Evolutionary conservation across 2,113 vertebrate genomes (phyloP).

Genomic region (Anhinga rufa): DNA sequence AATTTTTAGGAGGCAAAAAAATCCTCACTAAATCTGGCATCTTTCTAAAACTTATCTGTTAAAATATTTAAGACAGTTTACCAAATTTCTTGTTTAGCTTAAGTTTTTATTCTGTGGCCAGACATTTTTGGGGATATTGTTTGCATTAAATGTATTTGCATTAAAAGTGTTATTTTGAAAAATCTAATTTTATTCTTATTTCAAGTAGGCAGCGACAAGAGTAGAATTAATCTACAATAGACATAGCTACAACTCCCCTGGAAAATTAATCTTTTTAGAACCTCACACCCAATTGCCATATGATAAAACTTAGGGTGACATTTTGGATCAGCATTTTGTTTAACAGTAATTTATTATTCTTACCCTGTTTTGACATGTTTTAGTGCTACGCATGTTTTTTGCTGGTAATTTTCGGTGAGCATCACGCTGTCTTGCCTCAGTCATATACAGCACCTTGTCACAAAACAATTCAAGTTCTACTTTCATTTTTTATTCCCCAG

Average conservation of each 20-base stretch:
- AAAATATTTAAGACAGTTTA: background rate
- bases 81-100: background rate
- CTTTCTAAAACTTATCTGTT: background rate
- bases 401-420: background rate
- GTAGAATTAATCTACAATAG: background rate
- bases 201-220: background rate
- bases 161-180: background rate
- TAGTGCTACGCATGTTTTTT: background rate
- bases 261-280: background rate
- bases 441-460: background rate
- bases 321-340: background rate
- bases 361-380: background rate
- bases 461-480: background rate
- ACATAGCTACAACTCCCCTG: background rate
- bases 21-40: background rate
- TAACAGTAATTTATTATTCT: background rate
- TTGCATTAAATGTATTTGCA: background rate
- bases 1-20: background rate
- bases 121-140: background rate
- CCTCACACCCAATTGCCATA: rapidly evolving
- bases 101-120: background rate
- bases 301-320: background rate
- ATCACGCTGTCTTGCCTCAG: background rate
- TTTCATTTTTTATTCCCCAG: background rate
- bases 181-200: background rate